Evolutionary conservation across 2,888 invertebrate genomes (phyloP), one percentile per base, ranked within the genome.

Genomic region (Endomychus coccineus): DNA sequence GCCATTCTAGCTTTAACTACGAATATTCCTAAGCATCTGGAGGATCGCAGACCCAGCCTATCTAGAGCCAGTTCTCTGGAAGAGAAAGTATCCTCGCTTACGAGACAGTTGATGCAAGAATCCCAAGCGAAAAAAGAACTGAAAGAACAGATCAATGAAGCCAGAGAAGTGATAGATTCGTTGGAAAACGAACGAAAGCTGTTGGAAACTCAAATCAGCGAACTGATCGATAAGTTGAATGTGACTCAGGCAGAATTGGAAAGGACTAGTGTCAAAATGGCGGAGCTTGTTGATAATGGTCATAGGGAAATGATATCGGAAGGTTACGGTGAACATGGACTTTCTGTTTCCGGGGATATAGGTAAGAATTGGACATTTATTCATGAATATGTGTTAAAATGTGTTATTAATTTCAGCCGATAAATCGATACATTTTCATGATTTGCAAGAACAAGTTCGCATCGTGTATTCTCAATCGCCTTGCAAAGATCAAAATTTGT

Each of bases 1-100:
- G 77, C 78, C 13, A 65, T 87, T 45, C 66, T 86, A 27, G 73
- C 76, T 17, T 60, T 81, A n/a, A 77, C 62, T 2, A 37, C 47
- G 6, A 59, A 52, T 38, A 32, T 56, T 2, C 35, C 45, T 1
- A 46, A 34, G 31, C 34, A 42, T 27, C 29, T 40, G 12, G 47
- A 48, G n/a, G n/a, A n/a, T n/a, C n/a, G n/a, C n/a, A n/a, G n/a
- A n/a, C n/a, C n/a, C n/a, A n/a, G n/a, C 21, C 12, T 23, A 12
- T 29, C 29, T 21, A 16, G 16, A 16, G 37, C 11, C 9, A 25
- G 7, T 11, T 21, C 22, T 2, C 16, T 28, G 14, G 25, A 27
- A 25, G 33, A n/a, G n/a, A n/a, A 32, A 11, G 39, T n/a, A n/a
- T n/a, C n/a, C n/a, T n/a, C 25, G 21, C 52, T 12, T 56, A 60